phyloP scores from a whole-genome alignment of 1,140 invertebrate genomes.

The Steinernema feltiae region DNA sequence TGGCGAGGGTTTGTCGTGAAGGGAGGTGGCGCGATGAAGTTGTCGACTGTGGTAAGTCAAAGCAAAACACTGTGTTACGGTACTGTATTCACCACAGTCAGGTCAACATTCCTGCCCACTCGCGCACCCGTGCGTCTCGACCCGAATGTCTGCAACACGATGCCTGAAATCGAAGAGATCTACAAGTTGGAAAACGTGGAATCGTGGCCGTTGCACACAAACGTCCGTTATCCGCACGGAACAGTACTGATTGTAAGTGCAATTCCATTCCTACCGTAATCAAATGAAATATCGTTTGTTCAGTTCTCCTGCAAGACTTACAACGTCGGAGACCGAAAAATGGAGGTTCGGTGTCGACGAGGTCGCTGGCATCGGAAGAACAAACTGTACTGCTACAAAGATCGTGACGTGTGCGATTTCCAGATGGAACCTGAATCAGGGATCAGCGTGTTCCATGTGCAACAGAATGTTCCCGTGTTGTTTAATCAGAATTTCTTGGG shows the following conservation, averaged over 20 bases:
- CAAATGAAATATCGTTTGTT: too few relatives aligned
- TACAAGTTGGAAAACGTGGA: not conserved
- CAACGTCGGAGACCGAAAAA: not conserved
- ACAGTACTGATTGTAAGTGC: not conserved
- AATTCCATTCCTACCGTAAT: not conserved
- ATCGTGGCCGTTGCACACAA: not conserved
- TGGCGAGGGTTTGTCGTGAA: not conserved
- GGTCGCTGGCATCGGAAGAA: not conserved
- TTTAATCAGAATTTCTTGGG: constrained; percentile 36
- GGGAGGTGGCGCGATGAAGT: not conserved
- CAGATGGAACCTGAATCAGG: constrained; percentile 30
- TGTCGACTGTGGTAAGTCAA: not conserved
- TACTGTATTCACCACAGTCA: not conserved
- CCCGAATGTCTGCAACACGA: not conserved
- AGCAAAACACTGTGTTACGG: not conserved
- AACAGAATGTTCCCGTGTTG: constrained; percentile 25
- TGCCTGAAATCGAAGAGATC: not conserved
- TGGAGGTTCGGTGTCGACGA: not conserved
- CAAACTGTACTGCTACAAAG: not conserved
- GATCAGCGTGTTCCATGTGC: constrained; percentile 21
- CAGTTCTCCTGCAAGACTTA: constrained; percentile 5
- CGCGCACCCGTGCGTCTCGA: not conserved
- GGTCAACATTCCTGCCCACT: constrained; percentile 2
- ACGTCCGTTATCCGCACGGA: not conserved
- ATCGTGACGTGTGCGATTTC: constrained; percentile 5